Evolutionary conservation across 2,797 vertebrate genomes (phyloP), one percentile per base, ranked within the genome.

Genomic region (Trachurus trachurus): DNA sequence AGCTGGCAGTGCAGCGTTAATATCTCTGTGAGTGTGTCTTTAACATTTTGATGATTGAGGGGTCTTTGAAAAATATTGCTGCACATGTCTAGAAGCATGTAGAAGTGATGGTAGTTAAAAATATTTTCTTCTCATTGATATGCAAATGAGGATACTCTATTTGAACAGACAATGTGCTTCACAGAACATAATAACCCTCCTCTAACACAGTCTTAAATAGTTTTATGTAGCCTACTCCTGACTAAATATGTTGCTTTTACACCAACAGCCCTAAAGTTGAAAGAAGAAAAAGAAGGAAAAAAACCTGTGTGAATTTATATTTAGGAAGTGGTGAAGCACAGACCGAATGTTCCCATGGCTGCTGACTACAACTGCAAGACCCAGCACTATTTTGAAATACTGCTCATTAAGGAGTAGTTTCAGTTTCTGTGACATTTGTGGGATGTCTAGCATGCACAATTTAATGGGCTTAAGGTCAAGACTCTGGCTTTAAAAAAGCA

Each of bases 351-450:
- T 75, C 57, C 50, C 60, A 73, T 19, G 17, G 70, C 52, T 59
- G 57, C 64, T 37, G 75, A 52, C 22, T 74, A 77, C 44, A 80
- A 54, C 67, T 81, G 67, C 52, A 42, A 47, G 64, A 47, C 19
- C 5, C 8, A 63, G 53, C 42, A 58, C 29, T 13, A 29, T 22
- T 72, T 72, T 65, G 8, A 75, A 69, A 49, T 21, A 37, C 61
- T 65, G 63, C 74, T 82, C 67, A 82, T 82, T 82, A 81, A 73
- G 60, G 37, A 76, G 34, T 29, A 70, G 66, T 84, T 80, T 78
- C 47, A 87, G 62, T 52, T 80, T 80, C 64, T 69, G 71, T 66
- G 37, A 47, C 74, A 78, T 53, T 68, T 44, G 26, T 67, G 39
- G 13, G 47, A 64, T 74, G 66, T 79, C 80, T 73, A 52, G 39